Evolutionary conservation across 2,797 vertebrate species (phyloP).

Genomic region (Ceryle rudis): DNA sequence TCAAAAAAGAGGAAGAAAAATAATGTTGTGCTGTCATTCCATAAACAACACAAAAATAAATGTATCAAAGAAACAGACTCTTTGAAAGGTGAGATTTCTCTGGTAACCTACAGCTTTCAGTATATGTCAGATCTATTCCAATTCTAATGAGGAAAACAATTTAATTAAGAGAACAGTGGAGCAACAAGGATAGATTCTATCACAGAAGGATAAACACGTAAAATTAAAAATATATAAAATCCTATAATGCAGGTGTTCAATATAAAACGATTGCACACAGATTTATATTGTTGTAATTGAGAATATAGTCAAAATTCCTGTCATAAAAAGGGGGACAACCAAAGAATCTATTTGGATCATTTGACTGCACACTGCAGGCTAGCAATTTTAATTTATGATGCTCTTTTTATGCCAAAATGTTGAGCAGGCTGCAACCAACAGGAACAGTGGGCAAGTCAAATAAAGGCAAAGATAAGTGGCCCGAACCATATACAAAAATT

Average conservation of each 20-base stretch:
- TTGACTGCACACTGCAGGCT: not conserved
- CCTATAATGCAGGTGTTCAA: not conserved
- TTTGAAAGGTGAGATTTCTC: not conserved
- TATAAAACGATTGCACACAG: not conserved
- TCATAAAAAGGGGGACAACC: not conserved
- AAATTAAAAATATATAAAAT: not conserved
- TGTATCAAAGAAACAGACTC: not conserved
- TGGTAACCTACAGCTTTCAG: not conserved
- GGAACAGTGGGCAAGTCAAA: not conserved
- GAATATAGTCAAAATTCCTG: not conserved
- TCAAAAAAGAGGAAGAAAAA: not conserved
- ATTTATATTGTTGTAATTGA: not conserved
- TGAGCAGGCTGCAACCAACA: not conserved
- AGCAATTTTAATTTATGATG: not conserved
- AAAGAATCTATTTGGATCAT: not conserved
- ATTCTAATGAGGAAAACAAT: not conserved
- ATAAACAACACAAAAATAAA: not conserved
- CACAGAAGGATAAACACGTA: not conserved
- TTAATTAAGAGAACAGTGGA: not conserved
- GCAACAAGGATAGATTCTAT: not conserved
- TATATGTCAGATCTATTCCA: not conserved
- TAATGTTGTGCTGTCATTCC: not conserved
- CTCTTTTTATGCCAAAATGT: not conserved
- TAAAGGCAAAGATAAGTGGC: not conserved
- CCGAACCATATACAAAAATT: not conserved